Percentiles rank a stretch among this genome's conserved stretches.
Conservation (phyloP, 2,888 invertebrate species). For the Liodrosophila aerea region DNA sequence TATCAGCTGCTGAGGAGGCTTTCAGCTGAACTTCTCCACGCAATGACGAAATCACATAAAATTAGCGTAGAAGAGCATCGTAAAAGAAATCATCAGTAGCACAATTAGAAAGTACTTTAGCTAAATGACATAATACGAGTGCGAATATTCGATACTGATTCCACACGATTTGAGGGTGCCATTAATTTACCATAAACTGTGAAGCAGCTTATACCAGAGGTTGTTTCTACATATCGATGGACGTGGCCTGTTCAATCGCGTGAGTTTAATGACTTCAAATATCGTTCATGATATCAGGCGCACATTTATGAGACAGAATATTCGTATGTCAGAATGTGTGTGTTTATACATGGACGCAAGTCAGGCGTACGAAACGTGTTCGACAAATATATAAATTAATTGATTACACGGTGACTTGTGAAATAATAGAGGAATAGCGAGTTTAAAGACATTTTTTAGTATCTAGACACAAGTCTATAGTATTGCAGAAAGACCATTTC, state of each 20-base stretch:
- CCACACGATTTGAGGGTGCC: not conserved
- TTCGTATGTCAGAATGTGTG: no score
- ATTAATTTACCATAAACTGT: conserved; percentile 8
- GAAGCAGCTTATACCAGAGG: not conserved
- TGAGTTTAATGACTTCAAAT: conserved; percentile 22
- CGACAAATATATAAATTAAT: conserved; percentile 18
- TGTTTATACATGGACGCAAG: conserved; percentile 1
- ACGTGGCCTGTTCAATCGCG: conserved; percentile 5
- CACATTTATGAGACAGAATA: conserved; percentile 20
- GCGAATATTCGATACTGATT: conserved; percentile 5
- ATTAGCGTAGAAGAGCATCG: conserved; percentile 5
- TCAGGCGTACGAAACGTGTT: conserved; percentile 44
- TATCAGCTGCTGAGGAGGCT: conserved; percentile 12
- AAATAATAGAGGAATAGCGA: no score
- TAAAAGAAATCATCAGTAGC: conserved; percentile 14
- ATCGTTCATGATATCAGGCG: conserved; percentile 28
- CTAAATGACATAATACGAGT: conserved; percentile 14
- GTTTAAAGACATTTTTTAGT: no score
- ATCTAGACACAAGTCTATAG: no score
- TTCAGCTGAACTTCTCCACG: not conserved
- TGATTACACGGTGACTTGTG: conserved; percentile 4
- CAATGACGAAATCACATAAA: conserved; percentile 15
- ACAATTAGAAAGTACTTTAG: conserved; percentile 11
- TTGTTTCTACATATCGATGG: not conserved
- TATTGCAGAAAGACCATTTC: no score